Percentiles rank a stretch among this genome's conserved stretches.
Conservation (phyloP, 2,888 invertebrate genomes). For the Diplolepis rosae region DNA sequence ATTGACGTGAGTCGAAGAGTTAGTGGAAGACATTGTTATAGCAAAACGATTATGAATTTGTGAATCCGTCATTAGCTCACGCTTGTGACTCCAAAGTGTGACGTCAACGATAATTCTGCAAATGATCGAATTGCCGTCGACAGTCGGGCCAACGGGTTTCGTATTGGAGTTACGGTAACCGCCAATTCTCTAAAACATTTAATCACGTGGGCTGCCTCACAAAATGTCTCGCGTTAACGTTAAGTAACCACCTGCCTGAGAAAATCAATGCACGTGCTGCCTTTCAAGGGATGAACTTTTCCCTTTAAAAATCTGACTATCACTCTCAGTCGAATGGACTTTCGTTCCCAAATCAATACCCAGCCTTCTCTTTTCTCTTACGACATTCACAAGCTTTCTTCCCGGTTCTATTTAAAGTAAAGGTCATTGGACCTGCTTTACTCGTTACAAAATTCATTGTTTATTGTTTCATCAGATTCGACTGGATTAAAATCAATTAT, state of each 20-base stretch:
- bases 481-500: background rate
- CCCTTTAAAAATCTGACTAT: background rate
- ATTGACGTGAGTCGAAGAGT: background rate
- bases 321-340: background rate
- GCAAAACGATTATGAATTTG: background rate
- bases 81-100: conserved; percentile 17
- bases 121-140: conserved; percentile 22
- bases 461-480: background rate
- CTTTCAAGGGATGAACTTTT: background rate
- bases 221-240: too few relatives aligned
- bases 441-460: background rate
- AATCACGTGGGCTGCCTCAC: too few relatives aligned
- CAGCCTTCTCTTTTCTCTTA: background rate
- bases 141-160: conserved; percentile 35
- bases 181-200: background rate
- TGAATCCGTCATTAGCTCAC: too few relatives aligned
- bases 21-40: background rate
- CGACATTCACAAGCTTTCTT: background rate
- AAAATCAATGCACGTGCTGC: conserved; percentile 10
- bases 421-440: background rate
- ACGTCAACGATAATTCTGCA: conserved; percentile 35
- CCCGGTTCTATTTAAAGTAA: background rate
- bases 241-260: too few relatives aligned
- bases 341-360: background rate
- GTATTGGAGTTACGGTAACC: conserved; percentile 26